These are phyloP conservation scores for Parazoanthus atlanticus DNA, from an alignment of 92 coral and sea anemone genomes.

Conservation along the genomic window DNA sequence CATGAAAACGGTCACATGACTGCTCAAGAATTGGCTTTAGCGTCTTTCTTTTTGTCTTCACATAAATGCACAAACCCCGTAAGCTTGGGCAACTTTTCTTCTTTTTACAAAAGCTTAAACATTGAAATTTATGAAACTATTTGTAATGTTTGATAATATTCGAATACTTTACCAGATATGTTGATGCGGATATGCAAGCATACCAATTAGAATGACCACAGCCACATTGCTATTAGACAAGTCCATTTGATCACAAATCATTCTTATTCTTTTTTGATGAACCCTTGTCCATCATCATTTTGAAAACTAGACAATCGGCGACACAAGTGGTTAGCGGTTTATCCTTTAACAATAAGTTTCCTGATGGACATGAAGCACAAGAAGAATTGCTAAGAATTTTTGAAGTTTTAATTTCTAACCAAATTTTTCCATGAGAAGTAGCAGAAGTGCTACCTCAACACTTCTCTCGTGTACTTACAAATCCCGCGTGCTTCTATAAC, in stretches of 20 bases:
- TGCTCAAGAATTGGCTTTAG: neutral
- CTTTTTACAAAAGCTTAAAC: neutral
- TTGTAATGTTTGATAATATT: too few relatives aligned
- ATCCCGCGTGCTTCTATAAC: too few relatives aligned
- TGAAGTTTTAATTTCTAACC: too few relatives aligned
- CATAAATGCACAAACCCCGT: neutral
- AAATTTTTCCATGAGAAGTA: too few relatives aligned
- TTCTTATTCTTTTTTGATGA: neutral
- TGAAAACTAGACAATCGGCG: neutral
- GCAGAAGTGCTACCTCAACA: too few relatives aligned
- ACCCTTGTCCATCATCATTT: neutral
- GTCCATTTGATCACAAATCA: neutral
- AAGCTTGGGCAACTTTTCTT: too few relatives aligned
- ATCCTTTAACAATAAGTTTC: neutral
- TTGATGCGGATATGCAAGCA: neutral
- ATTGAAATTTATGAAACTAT: too few relatives aligned
- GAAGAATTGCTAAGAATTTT: too few relatives aligned
- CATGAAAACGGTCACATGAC: slow-evolving; percentile 30
- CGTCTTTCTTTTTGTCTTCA: neutral
- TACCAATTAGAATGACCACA: neutral
- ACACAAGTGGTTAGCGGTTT: neutral
- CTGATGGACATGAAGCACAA: neutral
- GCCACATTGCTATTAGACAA: neutral
- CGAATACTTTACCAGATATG: neutral
- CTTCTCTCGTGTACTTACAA: too few relatives aligned